Evolutionary conservation across 2,888 invertebrate genomes (phyloP).

Genomic region (Plemyria rubiginata): DNA sequence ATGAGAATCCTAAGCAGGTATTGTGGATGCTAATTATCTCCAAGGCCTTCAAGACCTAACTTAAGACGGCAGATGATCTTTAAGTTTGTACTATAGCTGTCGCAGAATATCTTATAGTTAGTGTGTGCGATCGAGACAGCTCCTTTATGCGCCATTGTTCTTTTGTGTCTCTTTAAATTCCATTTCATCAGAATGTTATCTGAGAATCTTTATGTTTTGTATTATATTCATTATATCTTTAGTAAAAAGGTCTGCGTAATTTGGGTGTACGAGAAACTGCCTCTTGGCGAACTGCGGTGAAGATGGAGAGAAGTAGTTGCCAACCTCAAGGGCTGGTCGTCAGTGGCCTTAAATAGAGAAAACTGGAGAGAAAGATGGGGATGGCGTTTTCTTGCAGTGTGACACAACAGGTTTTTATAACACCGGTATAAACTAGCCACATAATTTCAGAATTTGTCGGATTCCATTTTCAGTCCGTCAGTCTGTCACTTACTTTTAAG

Average conservation of each 20-base stretch:
- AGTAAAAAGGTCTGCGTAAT: constrained; percentile 8
- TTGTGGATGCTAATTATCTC: constrained; percentile 4
- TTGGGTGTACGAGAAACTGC: not conserved
- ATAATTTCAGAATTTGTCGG: too few relatives aligned
- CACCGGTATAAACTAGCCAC: too few relatives aligned
- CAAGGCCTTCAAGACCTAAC: constrained; percentile 19
- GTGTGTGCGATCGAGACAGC: constrained; percentile 6
- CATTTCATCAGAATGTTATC: constrained; percentile 37
- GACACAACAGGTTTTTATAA: too few relatives aligned
- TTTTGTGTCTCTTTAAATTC: constrained; percentile 37
- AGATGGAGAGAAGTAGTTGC: too few relatives aligned
- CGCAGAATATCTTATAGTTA: constrained; percentile 5
- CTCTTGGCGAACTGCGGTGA: too few relatives aligned
- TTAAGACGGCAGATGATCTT: constrained; percentile 2
- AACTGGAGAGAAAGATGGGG: too few relatives aligned
- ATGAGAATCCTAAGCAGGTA: constrained; percentile 21
- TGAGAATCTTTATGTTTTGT: constrained; percentile 18
- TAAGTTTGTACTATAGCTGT: not conserved
- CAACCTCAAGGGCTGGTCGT: too few relatives aligned
- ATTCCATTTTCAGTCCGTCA: too few relatives aligned
- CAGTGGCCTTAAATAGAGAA: too few relatives aligned
- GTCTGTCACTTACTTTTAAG: too few relatives aligned
- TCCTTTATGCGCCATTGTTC: constrained; percentile 34
- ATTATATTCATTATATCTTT: constrained; percentile 20
- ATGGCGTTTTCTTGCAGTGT: too few relatives aligned